Evolutionary conservation across 2,797 vertebrate species (phyloP), one percentile per base, ranked within the genome.

Genomic region (Coregonus sp.): DNA sequence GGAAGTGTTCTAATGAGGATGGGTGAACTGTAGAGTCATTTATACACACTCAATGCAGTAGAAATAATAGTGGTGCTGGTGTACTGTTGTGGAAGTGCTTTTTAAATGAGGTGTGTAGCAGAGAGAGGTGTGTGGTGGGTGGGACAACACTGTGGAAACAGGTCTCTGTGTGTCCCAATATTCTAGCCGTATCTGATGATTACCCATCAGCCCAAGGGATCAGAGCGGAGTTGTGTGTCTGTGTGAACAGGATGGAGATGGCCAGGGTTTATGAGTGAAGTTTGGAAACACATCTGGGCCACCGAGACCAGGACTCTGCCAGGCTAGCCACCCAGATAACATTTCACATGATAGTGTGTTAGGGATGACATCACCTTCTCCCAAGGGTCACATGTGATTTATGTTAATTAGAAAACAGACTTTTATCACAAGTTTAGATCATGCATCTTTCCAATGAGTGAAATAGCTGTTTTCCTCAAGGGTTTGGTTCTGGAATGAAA

Each of bases 21-120:
- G 51, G 69, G 54, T 67, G 77, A 74, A 77, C 66, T 73, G 80
- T 78, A 67, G 29, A 80, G 81, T 77, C 75, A 75, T 88, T 90
- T 83, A 88, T 85, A 87, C 79, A 86, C 86, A 84, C 76, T 81
- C 73, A 79, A 25, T 83, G 80, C 73, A 81, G 83, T 75, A 82
- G 82, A 83, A 84, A 86, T 89, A 85, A 90, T 81, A 80, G 78
- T 78, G 74, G 81, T 76, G 77, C 68, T 5, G 15, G 18, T 75
- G 65, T 33, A 31, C 59, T 40, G 20, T 25, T 73, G 70, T 72
- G 80, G 70, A 72, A 72, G 70, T 54, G 50, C 80, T 52, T 72
- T 14, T 72, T 86, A 82, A 84, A 82, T 73, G 68, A 51, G 70
- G 50, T 71, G 50, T 70, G 51, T 11, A 47, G 9, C 4, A 25